A percentile compares a stretch with the other conserved stretches of the same genome.
These are phyloP conservation scores for Ophion slaviceki DNA, from an alignment of 2,888 invertebrate genomes.

Conservation along the genomic window DNA sequence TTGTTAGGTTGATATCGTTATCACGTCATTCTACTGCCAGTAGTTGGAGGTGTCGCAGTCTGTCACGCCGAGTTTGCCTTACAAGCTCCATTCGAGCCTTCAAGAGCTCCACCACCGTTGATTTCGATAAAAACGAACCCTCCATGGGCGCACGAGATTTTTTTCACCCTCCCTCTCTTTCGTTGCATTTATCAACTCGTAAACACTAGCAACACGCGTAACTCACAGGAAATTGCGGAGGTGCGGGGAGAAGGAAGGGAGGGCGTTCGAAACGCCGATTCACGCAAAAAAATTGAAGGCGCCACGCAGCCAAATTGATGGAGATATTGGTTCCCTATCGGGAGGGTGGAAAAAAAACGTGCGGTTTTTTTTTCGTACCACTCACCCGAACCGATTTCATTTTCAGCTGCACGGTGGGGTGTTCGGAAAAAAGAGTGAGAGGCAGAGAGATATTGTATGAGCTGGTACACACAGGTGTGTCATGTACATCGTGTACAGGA, in stretches of 20 bases:
- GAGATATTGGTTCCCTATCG: slow-evolving; percentile 56
- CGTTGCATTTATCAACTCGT: slow-evolving; percentile 9
- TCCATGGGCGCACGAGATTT: background rate
- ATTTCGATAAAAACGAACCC: slow-evolving; percentile 19
- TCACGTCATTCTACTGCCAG: slow-evolving; percentile 62
- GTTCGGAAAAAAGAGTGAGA: background rate
- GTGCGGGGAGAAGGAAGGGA: background rate
- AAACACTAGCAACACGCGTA: slow-evolving; percentile 27
- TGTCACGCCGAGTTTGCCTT: slow-evolving; percentile 41
- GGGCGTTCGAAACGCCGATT: slow-evolving; percentile 52
- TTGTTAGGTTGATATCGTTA: slow-evolving; percentile 61
- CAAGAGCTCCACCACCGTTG: background rate
- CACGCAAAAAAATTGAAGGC: slow-evolving; percentile 60
- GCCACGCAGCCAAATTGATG: slow-evolving; percentile 56
- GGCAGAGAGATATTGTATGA: slow-evolving; percentile 16
- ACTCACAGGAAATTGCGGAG: background rate
- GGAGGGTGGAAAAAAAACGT: slow-evolving; percentile 32
- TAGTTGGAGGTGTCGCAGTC: slow-evolving; percentile 51
- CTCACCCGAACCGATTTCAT: slow-evolving; percentile 47
- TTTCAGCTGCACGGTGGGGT: slow-evolving; percentile 14
- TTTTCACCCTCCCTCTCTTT: slow-evolving; percentile 7
- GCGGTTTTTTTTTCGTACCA: slow-evolving; percentile 28
- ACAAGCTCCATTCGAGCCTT: slow-evolving; percentile 47
- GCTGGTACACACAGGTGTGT: slow-evolving; percentile 51
- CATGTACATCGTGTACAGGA: slow-evolving; percentile 50